Evolutionary conservation across 1,140 invertebrate species (phyloP), one percentile per base, ranked within the genome.

Genomic region (Metaphire vulgaris): DNA sequence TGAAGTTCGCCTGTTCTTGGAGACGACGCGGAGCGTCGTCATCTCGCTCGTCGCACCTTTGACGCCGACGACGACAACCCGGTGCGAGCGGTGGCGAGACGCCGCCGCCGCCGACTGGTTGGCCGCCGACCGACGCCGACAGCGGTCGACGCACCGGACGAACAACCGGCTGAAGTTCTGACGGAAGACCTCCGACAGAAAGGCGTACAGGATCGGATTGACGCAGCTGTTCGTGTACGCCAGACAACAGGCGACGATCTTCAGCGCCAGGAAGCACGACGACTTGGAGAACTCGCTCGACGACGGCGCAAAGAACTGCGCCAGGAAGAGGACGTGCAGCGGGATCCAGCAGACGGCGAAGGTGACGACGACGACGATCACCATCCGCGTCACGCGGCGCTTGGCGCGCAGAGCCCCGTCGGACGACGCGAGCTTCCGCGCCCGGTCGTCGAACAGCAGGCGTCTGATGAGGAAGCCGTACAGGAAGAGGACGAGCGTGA

Each of bases 291-390:
- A 56, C 41, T 56, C 41, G n/a, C n/a, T n/a, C 6, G 41, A 12
- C 41, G 41, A 73, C 26, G 32, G 16, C n/a, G 88, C 89, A 77
- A 83, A 83, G 76, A 82, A 79, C 72, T 85, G 86, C 65, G 85
- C 68, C 69, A 87, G 83, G 74, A 88, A 85, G 82, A 89, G 83
- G 14, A 89, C 83, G 88, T 97, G 95, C 82, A 98, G 93, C 1
- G 96, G 96, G 80, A 92, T 91, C 96, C 96, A 98, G 86, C 95
- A 97, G 56, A 96, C 88, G 14, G 95, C 95, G 85, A 98, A 98
- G 34, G 96, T 95, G 29, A 94, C 90, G 0, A 98, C 94, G 21
- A 98, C 95, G 30, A 96, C 92, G 56, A 97, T 89, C 6, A 98
- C 94, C 90, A 98, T 92, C 77, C 93, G 88, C 0, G 95, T 98